These are phyloP conservation scores for Habropoda laboriosa DNA, from an alignment of 1,140 invertebrate species.

Conservation along the genomic window DNA sequence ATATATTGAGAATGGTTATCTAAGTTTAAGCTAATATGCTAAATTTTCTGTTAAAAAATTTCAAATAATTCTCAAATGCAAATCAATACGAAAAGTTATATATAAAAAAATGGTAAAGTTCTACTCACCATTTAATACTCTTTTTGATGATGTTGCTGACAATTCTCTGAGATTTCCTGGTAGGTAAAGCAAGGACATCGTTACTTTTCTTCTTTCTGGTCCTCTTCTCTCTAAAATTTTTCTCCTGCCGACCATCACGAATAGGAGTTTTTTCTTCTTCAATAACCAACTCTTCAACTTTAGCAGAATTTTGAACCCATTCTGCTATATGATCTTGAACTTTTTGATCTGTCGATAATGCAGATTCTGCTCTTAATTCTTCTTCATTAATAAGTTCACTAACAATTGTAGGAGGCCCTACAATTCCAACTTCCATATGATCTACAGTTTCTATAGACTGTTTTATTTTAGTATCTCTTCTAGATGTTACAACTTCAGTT, in stretches of 20 bases:
- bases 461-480: slow-evolving; percentile 19
- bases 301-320: slow-evolving; percentile 74
- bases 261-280: slow-evolving; percentile 31
- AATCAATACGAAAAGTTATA: background rate
- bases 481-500: background rate
- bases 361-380: slow-evolving; percentile 67
- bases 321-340: slow-evolving; percentile 70
- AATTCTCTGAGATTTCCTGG: slow-evolving; percentile 74
- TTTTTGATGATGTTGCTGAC: slow-evolving; percentile 77
- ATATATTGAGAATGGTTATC: background rate
- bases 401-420: slow-evolving; percentile 69
- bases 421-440: slow-evolving; percentile 65
- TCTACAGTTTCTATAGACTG: slow-evolving; percentile 10
- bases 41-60: background rate
- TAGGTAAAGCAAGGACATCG: slow-evolving; percentile 33
- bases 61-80: background rate
- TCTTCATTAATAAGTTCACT: slow-evolving; percentile 71
- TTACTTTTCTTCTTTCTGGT: slow-evolving; percentile 47
- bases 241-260: background rate
- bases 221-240: slow-evolving; percentile 28
- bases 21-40: background rate
- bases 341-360: slow-evolving; percentile 69
- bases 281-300: slow-evolving; percentile 46
- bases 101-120: background rate
- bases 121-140: slow-evolving; percentile 78